Evolutionary conservation across 2,797 vertebrate species (phyloP), one percentile per base, ranked within the genome.

Genomic region (Lindbergichthys nudifrons): DNA sequence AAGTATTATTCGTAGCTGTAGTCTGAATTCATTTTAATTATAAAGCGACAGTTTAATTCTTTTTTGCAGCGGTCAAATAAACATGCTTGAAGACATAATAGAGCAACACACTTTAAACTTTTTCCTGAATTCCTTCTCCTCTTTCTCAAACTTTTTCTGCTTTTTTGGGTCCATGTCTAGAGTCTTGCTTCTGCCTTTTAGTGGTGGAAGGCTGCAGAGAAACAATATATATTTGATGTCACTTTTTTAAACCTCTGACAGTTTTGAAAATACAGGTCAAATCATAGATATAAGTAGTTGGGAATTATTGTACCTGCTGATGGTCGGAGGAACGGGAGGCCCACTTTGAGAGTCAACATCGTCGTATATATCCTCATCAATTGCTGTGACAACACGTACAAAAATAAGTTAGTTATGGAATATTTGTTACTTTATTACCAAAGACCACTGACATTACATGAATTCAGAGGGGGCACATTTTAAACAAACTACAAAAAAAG

Each of bases 91-190:
- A 75, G 36, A 18, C 14, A 30, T 16, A 36, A 53, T 48, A n/a
- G 2, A 71, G 12, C 36, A 13, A 88, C 87, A 76, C 87, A 98
- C 97, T 94, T 97, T 97, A 87, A 98, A 98, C 87, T 96, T 98
- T 93, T 96, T 99, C 79, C 96, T 95, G 88, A 99, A 96, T 0
- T 97, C 97, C 87, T 96, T 98, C 84, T 98, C 97, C 82, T 98
- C 97, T 89, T 94, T 98, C 86, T 97, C 97, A 14, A 95, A 90
- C 84, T 94, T 97, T 84, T 97, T 98, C 77, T 94, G 86, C 74
- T 95, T 97, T 84, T 96, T 96, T 12, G 53, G 74, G 46, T 97
- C 96, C 52, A 93, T 93, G 15, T 95, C 94, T n/a, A 94, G 91
- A 0, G 62, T 41, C 65, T 86, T 95, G 15, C 0, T 1, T 90